Evolutionary conservation across 2,888 invertebrate genomes (phyloP), one percentile per base, ranked within the genome.

Genomic region (Sinodicranocentrus sp.): DNA sequence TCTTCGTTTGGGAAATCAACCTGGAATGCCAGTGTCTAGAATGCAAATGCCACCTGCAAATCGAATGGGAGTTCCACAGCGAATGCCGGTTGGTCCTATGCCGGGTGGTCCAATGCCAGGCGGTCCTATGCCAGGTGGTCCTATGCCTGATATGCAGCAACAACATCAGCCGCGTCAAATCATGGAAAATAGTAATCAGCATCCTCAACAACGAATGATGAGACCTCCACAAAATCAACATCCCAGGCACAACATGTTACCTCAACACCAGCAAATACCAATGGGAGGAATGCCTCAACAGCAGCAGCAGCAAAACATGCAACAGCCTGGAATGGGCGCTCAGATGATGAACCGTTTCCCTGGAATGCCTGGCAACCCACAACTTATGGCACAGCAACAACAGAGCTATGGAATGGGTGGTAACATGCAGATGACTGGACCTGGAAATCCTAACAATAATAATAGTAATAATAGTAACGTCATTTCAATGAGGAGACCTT

Each of bases 1-100:
- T 78, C 83, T 89, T n/a, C 73, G 87, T 63, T 84, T 88, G 78
- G 84, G 78, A 0, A 82, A 70, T 43, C 85, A 85, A 54, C 82
- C 86, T 26, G 82, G 86, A 28, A 82, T 84, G 59, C 71, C 67
- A 1, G 70, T 71, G 33, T 48, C 84, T 13, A 79, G 70, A 5
- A 52, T 82, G 33, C 70, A 63, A 33, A 71, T 82, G 65, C 79
- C 85, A 2, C 70, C 17, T 17, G 85, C 84, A 73, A 65, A 86
- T 44, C 85, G 86, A 84, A 57, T 63, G n/a, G 78, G 78, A n/a
- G 73, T 85, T 25, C 72, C 82, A 25, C 79, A 73, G 59, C 48
- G 85, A 65, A 48, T 85, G 61, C 61, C 82, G 10, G 52, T 28
- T 13, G 43, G 57, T 67, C 48, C 54, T 15, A 75, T 68, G 25